Evolutionary conservation across 2,797 vertebrate genomes (phyloP).

Genomic region (Orientallactaga sibirica): DNA sequence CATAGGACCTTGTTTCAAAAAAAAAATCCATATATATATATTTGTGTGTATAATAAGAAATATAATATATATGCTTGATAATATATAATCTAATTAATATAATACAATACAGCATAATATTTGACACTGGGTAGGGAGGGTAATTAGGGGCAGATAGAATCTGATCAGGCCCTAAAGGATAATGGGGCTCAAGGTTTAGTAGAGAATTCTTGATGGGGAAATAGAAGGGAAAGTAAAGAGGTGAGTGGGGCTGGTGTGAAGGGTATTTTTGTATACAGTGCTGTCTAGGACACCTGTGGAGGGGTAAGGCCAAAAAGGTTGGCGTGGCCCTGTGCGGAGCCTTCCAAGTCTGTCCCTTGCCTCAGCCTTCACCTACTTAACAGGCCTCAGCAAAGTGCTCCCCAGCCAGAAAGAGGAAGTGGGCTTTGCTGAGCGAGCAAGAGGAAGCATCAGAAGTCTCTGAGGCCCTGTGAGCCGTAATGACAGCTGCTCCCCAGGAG

Average conservation of each 20-base stretch:
- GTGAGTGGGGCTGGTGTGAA: background rate
- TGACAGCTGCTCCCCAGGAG: constrained; percentile 62
- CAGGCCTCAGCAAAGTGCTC: constrained; percentile 39
- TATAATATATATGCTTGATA: too few species aligned
- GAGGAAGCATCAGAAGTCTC: constrained; percentile 73
- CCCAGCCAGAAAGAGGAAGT: constrained; percentile 71
- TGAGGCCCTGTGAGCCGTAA: constrained; percentile 32
- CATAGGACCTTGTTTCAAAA: too few species aligned
- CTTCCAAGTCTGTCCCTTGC: constrained; percentile 3
- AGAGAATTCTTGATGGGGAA: constrained; percentile 19
- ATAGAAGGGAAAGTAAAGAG: constrained; percentile 17
- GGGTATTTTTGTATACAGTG: background rate
- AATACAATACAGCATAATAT: background rate
- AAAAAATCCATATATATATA: too few species aligned
- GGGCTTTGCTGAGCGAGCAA: constrained; percentile 63
- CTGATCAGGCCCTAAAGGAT: constrained; percentile 33
- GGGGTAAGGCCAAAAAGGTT: background rate
- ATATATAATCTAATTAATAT: background rate
- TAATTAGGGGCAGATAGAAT: constrained; percentile 41
- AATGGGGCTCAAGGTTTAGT: background rate
- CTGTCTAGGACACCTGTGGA: background rate
- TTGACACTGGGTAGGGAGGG: background rate
- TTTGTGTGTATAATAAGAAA: too few species aligned
- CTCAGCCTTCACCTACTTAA: background rate
- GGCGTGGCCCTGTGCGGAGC: constrained; percentile 15